These are phyloP conservation scores for Colletes collaris DNA, from an alignment of 2,888 invertebrate species.

Conservation along the genomic window DNA sequence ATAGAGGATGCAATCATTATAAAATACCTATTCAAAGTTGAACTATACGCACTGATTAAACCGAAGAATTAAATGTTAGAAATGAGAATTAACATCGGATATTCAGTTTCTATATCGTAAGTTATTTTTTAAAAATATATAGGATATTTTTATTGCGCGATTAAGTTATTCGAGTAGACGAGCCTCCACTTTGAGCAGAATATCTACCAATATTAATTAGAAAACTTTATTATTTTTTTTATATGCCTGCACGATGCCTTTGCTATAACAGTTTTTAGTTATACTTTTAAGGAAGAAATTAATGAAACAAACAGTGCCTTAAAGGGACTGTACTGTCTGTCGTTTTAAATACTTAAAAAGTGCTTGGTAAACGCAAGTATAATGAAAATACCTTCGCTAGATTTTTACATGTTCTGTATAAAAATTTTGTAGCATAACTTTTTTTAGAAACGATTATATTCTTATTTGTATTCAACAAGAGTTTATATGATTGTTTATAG, in stretches of 20 bases:
- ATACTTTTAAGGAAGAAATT: neutral
- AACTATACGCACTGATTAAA: neutral
- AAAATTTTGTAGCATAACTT: constrained; percentile 6
- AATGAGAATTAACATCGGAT: no score
- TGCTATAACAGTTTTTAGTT: neutral
- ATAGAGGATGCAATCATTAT: neutral
- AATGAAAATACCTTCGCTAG: neutral
- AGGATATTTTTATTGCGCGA: neutral
- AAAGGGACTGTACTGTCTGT: constrained; percentile 14
- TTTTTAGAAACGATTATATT: neutral
- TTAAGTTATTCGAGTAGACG: neutral
- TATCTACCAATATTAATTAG: neutral
- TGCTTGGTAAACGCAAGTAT: neutral
- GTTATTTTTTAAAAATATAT: neutral
- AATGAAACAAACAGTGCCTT: constrained; percentile 13
- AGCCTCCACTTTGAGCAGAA: neutral
- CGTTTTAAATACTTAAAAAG: constrained; percentile 16
- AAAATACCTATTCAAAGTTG: neutral
- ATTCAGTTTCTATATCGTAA: no score
- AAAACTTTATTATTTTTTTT: constrained; percentile 22
- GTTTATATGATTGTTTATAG: neutral
- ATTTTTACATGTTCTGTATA: constrained; percentile 32
- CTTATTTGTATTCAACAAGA: constrained; percentile 5
- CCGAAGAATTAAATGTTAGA: neutral
- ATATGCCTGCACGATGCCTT: neutral